phyloP scores from a whole-genome alignment of 1,140 invertebrate species.

The Pinna nobilis region DNA sequence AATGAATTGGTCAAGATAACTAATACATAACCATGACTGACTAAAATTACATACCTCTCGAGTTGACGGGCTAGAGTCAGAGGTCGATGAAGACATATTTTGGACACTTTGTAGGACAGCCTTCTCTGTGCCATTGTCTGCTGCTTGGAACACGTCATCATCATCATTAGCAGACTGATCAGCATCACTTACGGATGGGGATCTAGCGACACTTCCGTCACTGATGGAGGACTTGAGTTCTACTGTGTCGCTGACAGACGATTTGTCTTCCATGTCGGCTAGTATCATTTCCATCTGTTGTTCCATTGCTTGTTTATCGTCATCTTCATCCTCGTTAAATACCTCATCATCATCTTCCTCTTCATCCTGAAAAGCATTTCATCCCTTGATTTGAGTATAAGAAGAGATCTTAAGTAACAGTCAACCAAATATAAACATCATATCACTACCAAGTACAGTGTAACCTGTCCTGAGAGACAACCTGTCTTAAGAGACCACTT shows the following conservation, averaged over 20 bases:
- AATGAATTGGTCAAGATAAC: no score
- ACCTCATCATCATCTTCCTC: constrained; percentile 54
- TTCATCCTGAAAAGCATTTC: constrained; percentile 6
- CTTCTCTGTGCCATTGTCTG: constrained; percentile 42
- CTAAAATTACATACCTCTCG: not conserved
- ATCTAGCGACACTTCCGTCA: constrained; percentile 14
- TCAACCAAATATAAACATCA: no score
- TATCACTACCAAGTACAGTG: no score
- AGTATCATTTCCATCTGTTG: constrained; percentile 62
- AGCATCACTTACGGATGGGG: constrained; percentile 50
- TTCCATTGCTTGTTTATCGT: constrained; percentile 69
- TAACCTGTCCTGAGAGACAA: no score
- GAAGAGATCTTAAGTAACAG: not conserved
- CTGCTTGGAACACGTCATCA: constrained; percentile 41
- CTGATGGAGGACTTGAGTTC: constrained; percentile 21
- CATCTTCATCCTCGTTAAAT: constrained; percentile 74
- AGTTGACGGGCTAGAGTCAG: constrained; percentile 2
- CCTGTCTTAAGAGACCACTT: no score
- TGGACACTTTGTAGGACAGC: constrained; percentile 56
- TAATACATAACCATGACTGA: not conserved
- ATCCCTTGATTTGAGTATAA: not conserved
- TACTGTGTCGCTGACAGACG: constrained; percentile 49
- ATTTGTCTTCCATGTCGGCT: constrained; percentile 70
- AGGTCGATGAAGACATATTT: constrained; percentile 38
- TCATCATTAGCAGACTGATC: constrained; percentile 74